Base-by-base conservation (phyloP, 2,888 invertebrate genomes). In the Atrina japonica region DNA sequence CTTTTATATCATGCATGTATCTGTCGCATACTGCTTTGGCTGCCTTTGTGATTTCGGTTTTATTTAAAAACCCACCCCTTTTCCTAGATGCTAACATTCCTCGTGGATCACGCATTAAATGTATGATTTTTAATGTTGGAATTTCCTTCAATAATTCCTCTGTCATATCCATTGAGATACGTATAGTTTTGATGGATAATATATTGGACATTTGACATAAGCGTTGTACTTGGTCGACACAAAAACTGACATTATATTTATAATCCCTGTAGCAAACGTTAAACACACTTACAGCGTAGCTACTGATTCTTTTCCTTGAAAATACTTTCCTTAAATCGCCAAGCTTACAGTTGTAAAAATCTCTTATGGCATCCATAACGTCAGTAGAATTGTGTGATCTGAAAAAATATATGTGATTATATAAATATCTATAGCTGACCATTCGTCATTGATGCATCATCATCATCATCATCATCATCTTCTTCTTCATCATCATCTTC, bases 21-120 rank as follows among this genome's bases (percentile, higher is more conserved):
- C 18, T 9, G 30, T 50, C 43, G 58, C 69, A 69, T 16, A 64
- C 25, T 11, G 56, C 49, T 58, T 27, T 56, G 3, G 69, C 29
- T 16, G 56, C 56, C 6, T 30, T 29, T 50, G 30, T 3, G 0
- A 50, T 25, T 11, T 49, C 25, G n/a, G 41, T 56, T 3, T 49
- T 50, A 5, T 23, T 11, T 14, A 69, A 1, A 43, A 64, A 69
- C 6, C 56, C 49, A 2, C 69, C 69, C 14, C 58, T 47, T 52
- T 43, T 63, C n/a, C 69, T 27, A 14, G 76, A 76, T 18, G 64
- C 27, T 21, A 71, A 68, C 61, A 70, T 66, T 35, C 70, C 76
- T 21, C 76, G 53, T 53, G 76, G 76, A 30, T 76, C 76, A 14
- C 76, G 69, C 3, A 76, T 49, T 27, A 76, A 52, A 52, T 73